A percentile compares a stretch with the other conserved stretches of the same genome.
These are phyloP conservation scores for Xestia sexstrigata DNA, from an alignment of 2,888 invertebrate genomes.

Conservation along the genomic window DNA sequence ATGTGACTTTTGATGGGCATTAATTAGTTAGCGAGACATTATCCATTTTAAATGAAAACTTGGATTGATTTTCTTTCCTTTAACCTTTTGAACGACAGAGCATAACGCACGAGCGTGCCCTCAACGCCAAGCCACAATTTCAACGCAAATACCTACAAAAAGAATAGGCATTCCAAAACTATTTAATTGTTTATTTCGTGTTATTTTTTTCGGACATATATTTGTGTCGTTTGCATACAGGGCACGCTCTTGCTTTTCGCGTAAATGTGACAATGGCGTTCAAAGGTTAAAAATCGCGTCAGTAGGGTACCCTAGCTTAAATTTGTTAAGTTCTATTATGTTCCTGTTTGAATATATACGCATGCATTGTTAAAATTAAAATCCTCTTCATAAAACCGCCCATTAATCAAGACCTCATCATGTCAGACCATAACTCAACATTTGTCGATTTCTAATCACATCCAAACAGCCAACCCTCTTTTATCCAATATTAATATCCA, in stretches of 20 bases:
- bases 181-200: no score
- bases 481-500: conserved; percentile 67
- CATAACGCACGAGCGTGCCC: no score
- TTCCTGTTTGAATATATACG: not conserved
- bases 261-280: no score
- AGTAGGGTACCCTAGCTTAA: not conserved
- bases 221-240: no score
- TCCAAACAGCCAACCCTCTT: conserved; percentile 63
- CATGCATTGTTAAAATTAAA: conserved; percentile 3
- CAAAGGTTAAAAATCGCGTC: not conserved
- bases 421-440: conserved; percentile 47
- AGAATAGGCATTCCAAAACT: no score
- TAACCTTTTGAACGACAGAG: no score
- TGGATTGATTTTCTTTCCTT: not conserved
- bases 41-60: not conserved
- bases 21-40: not conserved
- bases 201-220: no score
- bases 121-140: no score
- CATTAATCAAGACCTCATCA: conserved; percentile 39
- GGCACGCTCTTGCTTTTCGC: no score
- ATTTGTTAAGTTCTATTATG: not conserved
- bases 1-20: not conserved
- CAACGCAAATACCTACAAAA: no score
- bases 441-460: conserved; percentile 66
- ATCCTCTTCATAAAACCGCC: conserved; percentile 5